phyloP scores from a whole-genome alignment of 2,888 invertebrate genomes.

The Synanthedon formicaeformis region DNA sequence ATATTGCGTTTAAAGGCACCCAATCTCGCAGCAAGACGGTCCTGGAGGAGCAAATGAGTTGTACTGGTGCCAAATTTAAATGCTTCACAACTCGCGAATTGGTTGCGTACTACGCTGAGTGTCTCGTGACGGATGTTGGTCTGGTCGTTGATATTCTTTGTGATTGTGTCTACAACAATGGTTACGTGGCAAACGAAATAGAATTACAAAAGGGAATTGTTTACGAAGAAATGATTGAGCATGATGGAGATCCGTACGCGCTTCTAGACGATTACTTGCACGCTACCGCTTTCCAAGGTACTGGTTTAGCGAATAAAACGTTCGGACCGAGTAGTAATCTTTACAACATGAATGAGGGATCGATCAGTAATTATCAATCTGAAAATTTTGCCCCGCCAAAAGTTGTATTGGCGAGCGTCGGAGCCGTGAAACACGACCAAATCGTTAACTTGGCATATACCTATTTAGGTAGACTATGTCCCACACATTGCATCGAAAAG shows the following conservation, averaged over 20 bases:
- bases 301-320: constrained; percentile 41
- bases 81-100: constrained; percentile 97
- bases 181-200: constrained; percentile 39
- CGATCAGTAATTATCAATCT: constrained; percentile 82
- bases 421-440: constrained; percentile 88
- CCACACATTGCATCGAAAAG: constrained; percentile 59
- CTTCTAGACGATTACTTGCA: constrained; percentile 52
- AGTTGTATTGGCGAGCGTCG: constrained; percentile 93
- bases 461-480: constrained; percentile 74
- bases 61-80: constrained; percentile 94
- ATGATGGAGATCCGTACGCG: constrained; percentile 27
- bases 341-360: constrained; percentile 68
- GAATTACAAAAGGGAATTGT: constrained; percentile 38
- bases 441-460: constrained; percentile 81
- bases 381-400: constrained; percentile 89
- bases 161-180: constrained; percentile 91
- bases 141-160: constrained; percentile 91
- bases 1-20: constrained; percentile 69
- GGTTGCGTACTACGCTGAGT: constrained; percentile 95
- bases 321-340: constrained; percentile 79
- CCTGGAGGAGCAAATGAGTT: constrained; percentile 91
- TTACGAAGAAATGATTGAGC: constrained; percentile 38
- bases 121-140: constrained; percentile 86
- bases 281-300: constrained; percentile 54
- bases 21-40: constrained; percentile 83